Evolutionary conservation across 2,888 invertebrate species (phyloP), one percentile per base, ranked within the genome.

Genomic region (Trichacis sp.): DNA sequence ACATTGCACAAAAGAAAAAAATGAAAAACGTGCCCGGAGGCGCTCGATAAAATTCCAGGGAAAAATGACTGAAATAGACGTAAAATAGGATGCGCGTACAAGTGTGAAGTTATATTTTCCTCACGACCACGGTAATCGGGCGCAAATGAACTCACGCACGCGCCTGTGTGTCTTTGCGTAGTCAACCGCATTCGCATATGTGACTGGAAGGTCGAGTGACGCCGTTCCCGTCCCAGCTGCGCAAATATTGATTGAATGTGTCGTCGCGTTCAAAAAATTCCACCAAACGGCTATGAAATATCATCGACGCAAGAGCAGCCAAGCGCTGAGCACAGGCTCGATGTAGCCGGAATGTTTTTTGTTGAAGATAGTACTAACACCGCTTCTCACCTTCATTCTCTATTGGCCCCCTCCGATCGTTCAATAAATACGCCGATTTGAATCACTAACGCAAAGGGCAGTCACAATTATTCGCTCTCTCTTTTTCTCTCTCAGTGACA

Each of bases 191-290:
- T 76, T 81, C 80, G 75, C 82, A 68, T 68, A 81, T 82, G 80
- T 80, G 77, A 75, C 77, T 76, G 80, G 83, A 84, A 84, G 84
- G 84, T 83, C 83, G 83, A 82, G 81, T 84, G 83, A 84, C 83
- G 84, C 76, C 69, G 58, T 62, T 46, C 53, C 51, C 61, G 62
- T 78, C 78, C 79, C 83, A 83, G 84, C 84, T 84, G 83, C 78
- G 83, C 82, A 84, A 84, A 84, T 84, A 84, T 84, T 84, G 83
- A 83, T 84, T 83, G 82, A 82, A 75, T 76, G 79, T 80, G 81
- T 78, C 79, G 76, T 74, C 73, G 80, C 75, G 77, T 77, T 81
- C 79, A 79, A 83, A 83, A 83, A 83, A 83, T 83, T 82, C 83
- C 82, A 80, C 77, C 79, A 76, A 81, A 81, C 79, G 77, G 73